phyloP scores from a whole-genome alignment of 2,888 invertebrate genomes.

The Allacma fusca region DNA sequence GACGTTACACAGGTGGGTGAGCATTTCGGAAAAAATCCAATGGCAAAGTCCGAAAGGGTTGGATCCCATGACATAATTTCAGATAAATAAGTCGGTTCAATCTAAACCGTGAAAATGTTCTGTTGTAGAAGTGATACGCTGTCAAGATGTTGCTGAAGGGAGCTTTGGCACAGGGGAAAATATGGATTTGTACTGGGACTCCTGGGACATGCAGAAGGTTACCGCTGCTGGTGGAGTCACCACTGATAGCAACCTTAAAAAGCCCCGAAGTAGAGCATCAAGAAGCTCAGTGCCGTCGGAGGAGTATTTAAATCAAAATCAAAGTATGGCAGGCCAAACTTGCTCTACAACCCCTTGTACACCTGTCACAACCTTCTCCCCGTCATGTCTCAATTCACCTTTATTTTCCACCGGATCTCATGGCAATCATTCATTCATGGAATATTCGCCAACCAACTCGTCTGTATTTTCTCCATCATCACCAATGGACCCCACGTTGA shows the following conservation, averaged over 20 bases:
- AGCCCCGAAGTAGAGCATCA: constrained; percentile 65
- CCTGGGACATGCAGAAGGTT: constrained; percentile 79
- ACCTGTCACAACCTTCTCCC: constrained; percentile 57
- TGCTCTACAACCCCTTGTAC: constrained; percentile 60
- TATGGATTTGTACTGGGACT: constrained; percentile 83
- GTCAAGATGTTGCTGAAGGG: constrained; percentile 38
- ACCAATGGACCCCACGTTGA: constrained; percentile 66
- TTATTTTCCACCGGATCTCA: constrained; percentile 59
- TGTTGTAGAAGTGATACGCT: constrained; percentile 36
- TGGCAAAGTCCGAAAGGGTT: too few relatives aligned
- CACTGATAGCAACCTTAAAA: constrained; percentile 61
- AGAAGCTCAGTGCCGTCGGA: constrained; percentile 72
- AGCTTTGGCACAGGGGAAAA: constrained; percentile 17
- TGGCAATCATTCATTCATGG: constrained; percentile 46
- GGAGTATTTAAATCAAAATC: constrained; percentile 64
- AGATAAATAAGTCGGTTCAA: too few relatives aligned
- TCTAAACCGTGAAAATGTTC: too few relatives aligned
- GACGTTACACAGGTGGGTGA: constrained; percentile 78
- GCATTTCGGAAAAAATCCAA: too few relatives aligned
- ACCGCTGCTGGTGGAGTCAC: constrained; percentile 59
- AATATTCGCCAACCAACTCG: constrained; percentile 61
- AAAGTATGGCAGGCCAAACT: constrained; percentile 43
- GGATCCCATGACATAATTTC: too few relatives aligned
- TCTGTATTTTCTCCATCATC: constrained; percentile 66
- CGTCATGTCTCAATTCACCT: constrained; percentile 58